phyloP scores from a whole-genome alignment of 2,888 invertebrate species.

The Geophilus truncorum region DNA sequence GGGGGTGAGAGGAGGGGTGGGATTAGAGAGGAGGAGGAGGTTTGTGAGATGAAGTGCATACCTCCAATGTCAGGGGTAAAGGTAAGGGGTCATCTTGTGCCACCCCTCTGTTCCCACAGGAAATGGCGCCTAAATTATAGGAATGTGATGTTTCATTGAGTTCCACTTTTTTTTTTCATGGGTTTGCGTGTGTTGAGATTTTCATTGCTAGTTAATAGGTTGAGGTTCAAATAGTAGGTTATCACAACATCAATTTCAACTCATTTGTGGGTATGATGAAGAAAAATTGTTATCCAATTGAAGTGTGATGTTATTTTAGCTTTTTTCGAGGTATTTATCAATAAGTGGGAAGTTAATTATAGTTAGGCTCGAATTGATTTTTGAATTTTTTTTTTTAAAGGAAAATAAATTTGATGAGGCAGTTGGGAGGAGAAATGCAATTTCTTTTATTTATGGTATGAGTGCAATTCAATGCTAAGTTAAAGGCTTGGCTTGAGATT shows the following conservation, averaged over 20 bases:
- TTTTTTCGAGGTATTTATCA: not conserved
- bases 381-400: not conserved
- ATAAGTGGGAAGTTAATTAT: not conserved
- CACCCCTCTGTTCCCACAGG: constrained; percentile 12
- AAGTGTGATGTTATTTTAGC: not conserved
- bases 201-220: constrained; percentile 18
- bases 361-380: not conserved
- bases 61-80: constrained; percentile 13
- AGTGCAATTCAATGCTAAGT: constrained; percentile 25
- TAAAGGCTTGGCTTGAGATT: constrained; percentile 21
- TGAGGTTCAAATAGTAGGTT: constrained; percentile 25
- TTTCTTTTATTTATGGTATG: constrained; percentile 23
- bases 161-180: not conserved
- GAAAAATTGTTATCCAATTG: constrained; percentile 3
- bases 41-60: constrained; percentile 10
- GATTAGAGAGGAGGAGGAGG: not conserved
- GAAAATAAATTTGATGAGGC: not conserved
- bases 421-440: not conserved
- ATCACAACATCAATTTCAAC: not conserved
- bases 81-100: constrained; percentile 13
- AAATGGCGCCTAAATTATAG: constrained; percentile 27
- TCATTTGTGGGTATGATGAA: constrained; percentile 1
- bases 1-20: not conserved
- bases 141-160: constrained; percentile 15
- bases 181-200: constrained; percentile 27